These are phyloP conservation scores for Antedon mediterranea DNA, from an alignment of 53 echinoderm and acorn worm species.

Conservation along the genomic window DNA sequence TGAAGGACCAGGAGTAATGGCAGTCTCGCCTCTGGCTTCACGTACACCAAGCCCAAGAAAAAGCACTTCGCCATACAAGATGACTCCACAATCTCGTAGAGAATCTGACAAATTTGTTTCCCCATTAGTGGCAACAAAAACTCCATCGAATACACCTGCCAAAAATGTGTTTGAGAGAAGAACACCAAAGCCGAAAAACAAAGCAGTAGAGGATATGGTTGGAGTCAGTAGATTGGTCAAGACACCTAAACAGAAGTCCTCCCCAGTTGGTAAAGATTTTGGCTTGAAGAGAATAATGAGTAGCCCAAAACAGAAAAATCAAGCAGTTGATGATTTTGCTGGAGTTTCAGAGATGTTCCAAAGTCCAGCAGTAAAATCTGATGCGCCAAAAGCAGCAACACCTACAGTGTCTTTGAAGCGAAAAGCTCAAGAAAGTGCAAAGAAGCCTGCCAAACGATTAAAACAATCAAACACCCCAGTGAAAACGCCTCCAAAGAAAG, in stretches of 20 bases:
- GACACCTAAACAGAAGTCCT: constrained; percentile 39
- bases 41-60: constrained; percentile 49
- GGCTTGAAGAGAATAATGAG: constrained; percentile 44
- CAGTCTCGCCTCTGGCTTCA: constrained; percentile 57
- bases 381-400: constrained; percentile 1
- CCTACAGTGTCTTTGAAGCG: constrained; percentile 25
- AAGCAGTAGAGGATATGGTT: constrained; percentile 13
- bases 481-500: too few species aligned
- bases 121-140: constrained; percentile 15
- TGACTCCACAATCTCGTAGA: background rate
- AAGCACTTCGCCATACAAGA: constrained; percentile 71
- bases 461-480: constrained; percentile 6
- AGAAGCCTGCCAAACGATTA: constrained; percentile 37
- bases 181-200: constrained; percentile 1
- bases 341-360: constrained; percentile 64
- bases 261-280: constrained; percentile 7
- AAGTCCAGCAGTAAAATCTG: constrained; percentile 4
- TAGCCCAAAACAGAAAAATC: constrained; percentile 36
- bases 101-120: constrained; percentile 19
- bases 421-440: constrained; percentile 28
- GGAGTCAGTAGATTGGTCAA: constrained; percentile 38
- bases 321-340: constrained; percentile 79
- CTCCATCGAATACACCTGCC: constrained; percentile 23
- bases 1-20: constrained; percentile 74
- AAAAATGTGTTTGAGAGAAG: constrained; percentile 4